A percentile compares a stretch with the other conserved stretches of the same genome.
Conservation (phyloP, 2,113 vertebrate species). For the Arizona elegans region DNA sequence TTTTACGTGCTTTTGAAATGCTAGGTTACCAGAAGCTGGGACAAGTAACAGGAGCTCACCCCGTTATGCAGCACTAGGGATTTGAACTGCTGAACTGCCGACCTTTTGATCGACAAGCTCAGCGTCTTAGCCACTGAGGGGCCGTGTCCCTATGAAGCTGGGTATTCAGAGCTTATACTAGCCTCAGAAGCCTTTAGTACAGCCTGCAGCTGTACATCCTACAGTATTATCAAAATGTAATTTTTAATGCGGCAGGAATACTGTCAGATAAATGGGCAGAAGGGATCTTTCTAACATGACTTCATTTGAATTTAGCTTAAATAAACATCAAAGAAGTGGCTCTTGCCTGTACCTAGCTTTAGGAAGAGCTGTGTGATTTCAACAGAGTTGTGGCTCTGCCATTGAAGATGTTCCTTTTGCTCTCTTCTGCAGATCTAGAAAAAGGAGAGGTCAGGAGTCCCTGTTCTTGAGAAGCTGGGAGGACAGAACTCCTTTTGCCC, state of each 20-base stretch:
- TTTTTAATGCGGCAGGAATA: background rate
- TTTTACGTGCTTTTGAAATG: no score
- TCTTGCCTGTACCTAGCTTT: background rate
- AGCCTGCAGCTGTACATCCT: background rate
- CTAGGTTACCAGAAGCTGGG: no score
- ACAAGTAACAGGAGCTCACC: no score
- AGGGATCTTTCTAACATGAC: background rate
- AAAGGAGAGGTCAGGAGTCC: no score
- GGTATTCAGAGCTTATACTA: background rate
- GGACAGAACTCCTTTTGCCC: background rate
- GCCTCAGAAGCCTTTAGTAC: background rate
- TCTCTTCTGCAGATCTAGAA: background rate
- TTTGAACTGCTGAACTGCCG: no score
- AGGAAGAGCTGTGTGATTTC: constrained; percentile 11
- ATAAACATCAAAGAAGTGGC: background rate
- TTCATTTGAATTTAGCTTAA: background rate
- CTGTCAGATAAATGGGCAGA: background rate
- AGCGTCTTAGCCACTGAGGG: no score
- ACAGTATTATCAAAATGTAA: background rate
- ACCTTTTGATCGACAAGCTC: no score
- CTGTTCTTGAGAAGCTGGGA: background rate
- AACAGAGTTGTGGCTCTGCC: background rate
- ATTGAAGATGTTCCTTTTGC: background rate
- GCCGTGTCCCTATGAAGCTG: background rate
- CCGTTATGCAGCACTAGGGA: no score